Percentiles rank a stretch among this genome's conserved stretches.
Conservation (phyloP, 2,888 invertebrate species). For the Phasia obesa region DNA sequence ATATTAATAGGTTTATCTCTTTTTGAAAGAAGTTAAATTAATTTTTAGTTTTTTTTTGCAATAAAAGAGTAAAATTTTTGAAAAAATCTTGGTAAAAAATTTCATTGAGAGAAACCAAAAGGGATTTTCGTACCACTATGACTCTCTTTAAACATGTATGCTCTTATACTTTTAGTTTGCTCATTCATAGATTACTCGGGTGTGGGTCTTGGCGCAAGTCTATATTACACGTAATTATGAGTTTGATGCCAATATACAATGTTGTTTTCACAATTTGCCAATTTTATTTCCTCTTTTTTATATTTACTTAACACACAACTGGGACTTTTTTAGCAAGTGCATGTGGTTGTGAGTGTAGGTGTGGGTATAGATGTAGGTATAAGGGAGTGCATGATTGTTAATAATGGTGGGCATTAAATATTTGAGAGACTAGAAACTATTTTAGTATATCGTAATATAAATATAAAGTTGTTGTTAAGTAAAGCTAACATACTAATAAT, state of each 20-base stretch:
- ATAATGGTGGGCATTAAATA: constrained; percentile 30
- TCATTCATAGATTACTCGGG: neutral
- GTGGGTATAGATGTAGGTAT: neutral
- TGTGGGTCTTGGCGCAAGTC: constrained; percentile 30
- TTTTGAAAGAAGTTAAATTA: no score
- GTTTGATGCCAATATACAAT: neutral
- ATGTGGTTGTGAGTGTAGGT: neutral
- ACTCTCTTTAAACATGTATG: neutral
- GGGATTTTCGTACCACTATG: no score
- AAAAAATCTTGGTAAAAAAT: no score
- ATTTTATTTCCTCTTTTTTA: constrained; percentile 14
- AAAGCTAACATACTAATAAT: neutral
- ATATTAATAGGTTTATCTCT: no score
- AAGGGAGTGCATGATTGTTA: neutral
- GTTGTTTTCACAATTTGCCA: constrained; percentile 30
- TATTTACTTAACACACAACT: constrained; percentile 6
- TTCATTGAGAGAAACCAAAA: no score
- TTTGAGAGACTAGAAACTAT: constrained; percentile 34
- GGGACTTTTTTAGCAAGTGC: neutral
- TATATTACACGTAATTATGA: neutral
- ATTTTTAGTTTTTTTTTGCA: no score
- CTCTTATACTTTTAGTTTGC: neutral
- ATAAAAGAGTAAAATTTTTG: no score
- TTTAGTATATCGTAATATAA: neutral
- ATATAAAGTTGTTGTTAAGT: constrained; percentile 26